Percentiles rank a stretch among this genome's conserved stretches.
These are phyloP conservation scores for Amblyjoppa proteus DNA, from an alignment of 2,888 invertebrate genomes.

Conservation along the genomic window DNA sequence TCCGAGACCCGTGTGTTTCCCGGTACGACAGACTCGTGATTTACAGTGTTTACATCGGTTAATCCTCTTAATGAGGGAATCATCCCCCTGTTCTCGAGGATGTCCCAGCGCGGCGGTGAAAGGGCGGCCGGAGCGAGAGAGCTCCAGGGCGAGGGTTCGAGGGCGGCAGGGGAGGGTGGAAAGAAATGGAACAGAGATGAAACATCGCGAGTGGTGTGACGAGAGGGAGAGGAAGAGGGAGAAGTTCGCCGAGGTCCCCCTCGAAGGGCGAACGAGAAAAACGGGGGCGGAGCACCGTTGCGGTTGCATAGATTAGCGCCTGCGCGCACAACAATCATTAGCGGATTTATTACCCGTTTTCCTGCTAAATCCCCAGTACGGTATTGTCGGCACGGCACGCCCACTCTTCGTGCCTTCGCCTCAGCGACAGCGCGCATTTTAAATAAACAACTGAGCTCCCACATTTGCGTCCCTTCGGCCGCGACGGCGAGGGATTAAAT, in stretches of 20 bases:
- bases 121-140: conserved; percentile 14
- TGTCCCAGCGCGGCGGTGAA: background rate
- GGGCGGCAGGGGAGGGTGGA: background rate
- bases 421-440: conserved; percentile 17
- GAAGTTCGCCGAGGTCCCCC: conserved; percentile 21
- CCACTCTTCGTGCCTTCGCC: conserved; percentile 58
- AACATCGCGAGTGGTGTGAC: conserved; percentile 24
- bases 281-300: conserved; percentile 75
- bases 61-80: conserved; percentile 78
- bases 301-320: conserved; percentile 81
- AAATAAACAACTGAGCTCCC: conserved; percentile 23
- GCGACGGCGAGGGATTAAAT: background rate
- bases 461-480: background rate
- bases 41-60: conserved; percentile 79
- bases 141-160: conserved; percentile 7
- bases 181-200: conserved; percentile 11
- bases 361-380: conserved; percentile 70
- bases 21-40: conserved; percentile 66
- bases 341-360: conserved; percentile 79
- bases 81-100: conserved; percentile 55
- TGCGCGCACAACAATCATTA: conserved; percentile 80
- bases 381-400: conserved; percentile 67
- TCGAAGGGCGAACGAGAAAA: conserved; percentile 38
- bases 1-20: conserved; percentile 7
- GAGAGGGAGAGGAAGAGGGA: conserved; percentile 33